Base-by-base conservation (phyloP, 2,113 vertebrate species). In the Gallinago paraguaiae region DNA sequence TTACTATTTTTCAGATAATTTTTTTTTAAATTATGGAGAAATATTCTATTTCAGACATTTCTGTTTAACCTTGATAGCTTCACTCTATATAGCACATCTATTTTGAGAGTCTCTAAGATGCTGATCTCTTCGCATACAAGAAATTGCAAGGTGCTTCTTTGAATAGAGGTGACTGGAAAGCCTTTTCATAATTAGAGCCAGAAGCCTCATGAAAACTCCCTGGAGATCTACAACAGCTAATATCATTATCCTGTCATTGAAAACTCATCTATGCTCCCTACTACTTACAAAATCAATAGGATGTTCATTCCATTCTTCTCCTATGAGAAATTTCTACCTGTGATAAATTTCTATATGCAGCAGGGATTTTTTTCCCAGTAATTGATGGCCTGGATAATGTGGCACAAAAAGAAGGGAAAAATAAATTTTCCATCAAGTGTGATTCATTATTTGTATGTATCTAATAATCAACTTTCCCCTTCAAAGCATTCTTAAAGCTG, bases 401-500 rank as follows among this genome's bases (percentile, higher is more conserved):
- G 17, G 43, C 84, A 78, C 70, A 75, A 27, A 79, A 95, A 88
- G 22, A 90, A 88, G 51, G 39, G n/a, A n/a, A 79, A 65, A 87
- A 82, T 0, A 6, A 41, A 57, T 93, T 86, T 93, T 76, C 75
- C 11, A 72, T 67, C 6, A 28, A 93, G 43, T 83, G 41, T 76
- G 45, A 96, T 83, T 92, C 86, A 88, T 94, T 94, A 82, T 87
- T 76, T 35, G 46, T 64, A 60, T 20, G 33, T 30, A 94, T 69
- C 64, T 86, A 92, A 72, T 87, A 95, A 43, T 78, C 59, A 96
- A 17, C 37, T 57, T 90, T 87, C 57, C 41, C n/a, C 75, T 97
- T 90, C 87, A 95, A 93, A 94, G 46, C 74, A 92, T 68, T 78
- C 76, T 90, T 92, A 77, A 90, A 20, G 18, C n/a, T 80, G 33